Percentiles rank a stretch among this genome's conserved stretches.
Conservation (phyloP, 2,113 vertebrate genomes). For the Calyptomena viridis region DNA sequence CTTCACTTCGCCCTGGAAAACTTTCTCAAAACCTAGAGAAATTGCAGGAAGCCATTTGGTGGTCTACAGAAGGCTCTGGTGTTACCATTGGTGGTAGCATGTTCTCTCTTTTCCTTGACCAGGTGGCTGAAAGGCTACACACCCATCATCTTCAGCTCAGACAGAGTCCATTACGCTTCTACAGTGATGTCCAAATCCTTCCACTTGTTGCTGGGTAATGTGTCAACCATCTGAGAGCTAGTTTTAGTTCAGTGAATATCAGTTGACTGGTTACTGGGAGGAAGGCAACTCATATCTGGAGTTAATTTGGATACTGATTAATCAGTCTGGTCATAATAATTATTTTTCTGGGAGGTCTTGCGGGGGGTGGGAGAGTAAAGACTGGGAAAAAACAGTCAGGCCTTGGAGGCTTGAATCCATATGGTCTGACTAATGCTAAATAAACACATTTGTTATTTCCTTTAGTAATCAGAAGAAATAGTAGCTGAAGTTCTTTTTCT, state of each 20-base stretch:
- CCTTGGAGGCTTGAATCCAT: not conserved
- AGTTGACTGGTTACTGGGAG: not conserved
- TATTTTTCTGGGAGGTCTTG: not conserved
- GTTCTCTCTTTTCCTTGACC: not conserved
- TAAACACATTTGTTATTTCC: not conserved
- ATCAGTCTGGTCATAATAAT: not conserved
- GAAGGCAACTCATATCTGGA: not conserved
- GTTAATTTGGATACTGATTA: not conserved
- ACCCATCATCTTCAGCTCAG: not conserved
- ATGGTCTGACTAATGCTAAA: not conserved
- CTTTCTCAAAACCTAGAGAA: not conserved
- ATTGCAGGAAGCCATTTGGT: not conserved
- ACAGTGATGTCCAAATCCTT: not conserved
- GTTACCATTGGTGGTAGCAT: not conserved
- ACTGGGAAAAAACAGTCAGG: not conserved
- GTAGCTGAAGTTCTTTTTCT: not conserved
- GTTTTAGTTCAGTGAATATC: not conserved
- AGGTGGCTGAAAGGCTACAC: not conserved
- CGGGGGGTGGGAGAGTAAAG: not conserved
- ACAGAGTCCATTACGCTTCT: not conserved
- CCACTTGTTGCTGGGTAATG: not conserved
- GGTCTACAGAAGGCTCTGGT: not conserved
- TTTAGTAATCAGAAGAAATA: not conserved
- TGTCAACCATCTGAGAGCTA: not conserved
- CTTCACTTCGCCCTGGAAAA: not conserved